Conservation (phyloP, 2,113 vertebrate species). For the Myiagra hebetior region DNA sequence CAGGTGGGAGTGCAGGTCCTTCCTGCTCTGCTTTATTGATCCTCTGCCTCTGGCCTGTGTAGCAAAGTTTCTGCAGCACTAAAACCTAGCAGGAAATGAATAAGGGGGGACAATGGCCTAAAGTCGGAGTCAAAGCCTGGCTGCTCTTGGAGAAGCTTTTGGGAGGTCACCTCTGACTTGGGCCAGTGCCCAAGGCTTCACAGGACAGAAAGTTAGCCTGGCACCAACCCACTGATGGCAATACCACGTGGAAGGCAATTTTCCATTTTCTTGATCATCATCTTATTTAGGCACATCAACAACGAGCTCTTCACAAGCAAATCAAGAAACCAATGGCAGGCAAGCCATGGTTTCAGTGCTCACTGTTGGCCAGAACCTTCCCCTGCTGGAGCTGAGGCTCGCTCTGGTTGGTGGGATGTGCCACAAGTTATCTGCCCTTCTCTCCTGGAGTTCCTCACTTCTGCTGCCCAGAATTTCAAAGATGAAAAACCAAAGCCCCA, state of each 20-base stretch:
- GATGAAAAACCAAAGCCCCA: not conserved
- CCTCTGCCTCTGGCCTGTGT: not conserved
- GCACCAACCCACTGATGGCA: not conserved
- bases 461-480: not conserved
- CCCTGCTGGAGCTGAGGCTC: not conserved
- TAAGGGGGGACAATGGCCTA: not conserved
- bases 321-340: not conserved
- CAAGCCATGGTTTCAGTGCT: fast-evolving
- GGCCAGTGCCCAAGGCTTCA: not conserved
- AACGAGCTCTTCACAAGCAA: not conserved
- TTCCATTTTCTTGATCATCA: not conserved
- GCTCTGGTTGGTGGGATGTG: not conserved
- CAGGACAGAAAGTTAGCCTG: not conserved
- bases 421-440: not conserved
- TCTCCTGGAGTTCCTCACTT: not conserved
- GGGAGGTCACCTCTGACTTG: not conserved
- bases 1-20: not conserved
- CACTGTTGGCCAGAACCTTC: not conserved
- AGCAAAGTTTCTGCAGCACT: not conserved
- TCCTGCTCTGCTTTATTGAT: conserved; percentile 33
- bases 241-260: not conserved
- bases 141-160: not conserved
- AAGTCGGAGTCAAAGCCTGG: not conserved
- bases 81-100: not conserved
- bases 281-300: not conserved